Evolutionary conservation across 2,113 vertebrate species (phyloP).

Genomic region (Brachypodius melanocephalos): DNA sequence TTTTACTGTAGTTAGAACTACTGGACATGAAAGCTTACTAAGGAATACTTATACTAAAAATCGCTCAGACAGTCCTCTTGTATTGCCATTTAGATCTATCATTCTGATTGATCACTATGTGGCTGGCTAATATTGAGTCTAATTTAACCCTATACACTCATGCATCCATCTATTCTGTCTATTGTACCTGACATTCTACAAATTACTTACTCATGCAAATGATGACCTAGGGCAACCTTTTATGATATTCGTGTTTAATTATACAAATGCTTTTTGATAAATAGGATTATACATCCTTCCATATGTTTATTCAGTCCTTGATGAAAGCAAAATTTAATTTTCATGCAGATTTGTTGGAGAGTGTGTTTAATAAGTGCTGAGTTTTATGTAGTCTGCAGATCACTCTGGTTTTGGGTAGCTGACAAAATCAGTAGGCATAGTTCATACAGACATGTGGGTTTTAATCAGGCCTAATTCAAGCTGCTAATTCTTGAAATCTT

Average conservation of each 20-base stretch:
- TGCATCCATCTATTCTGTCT: constrained; percentile 92
- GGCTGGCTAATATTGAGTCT: constrained; percentile 96
- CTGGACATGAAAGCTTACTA: constrained; percentile 69
- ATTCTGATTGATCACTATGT: constrained; percentile 99
- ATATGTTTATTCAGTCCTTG: constrained; percentile 87
- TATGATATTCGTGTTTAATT: constrained; percentile 93
- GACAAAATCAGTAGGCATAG: constrained; percentile 44
- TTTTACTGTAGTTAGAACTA: constrained; percentile 33
- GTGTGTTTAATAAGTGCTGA: constrained; percentile 87
- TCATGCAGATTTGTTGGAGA: constrained; percentile 90
- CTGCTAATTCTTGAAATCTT: constrained; percentile 3
- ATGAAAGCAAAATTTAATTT: constrained; percentile 99
- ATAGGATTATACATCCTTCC: constrained; percentile 93
- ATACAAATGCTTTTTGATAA: constrained; percentile 96
- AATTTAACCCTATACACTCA: constrained; percentile 93
- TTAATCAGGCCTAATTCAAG: constrained; percentile 36
- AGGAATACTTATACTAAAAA: constrained; percentile 70
- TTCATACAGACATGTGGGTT: background rate
- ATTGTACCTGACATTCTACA: constrained; percentile 94
- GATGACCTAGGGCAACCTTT: constrained; percentile 89
- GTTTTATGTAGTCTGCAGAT: constrained; percentile 81
- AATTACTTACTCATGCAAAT: constrained; percentile 99
- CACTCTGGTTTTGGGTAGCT: constrained; percentile 65
- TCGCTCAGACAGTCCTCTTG: constrained; percentile 79
- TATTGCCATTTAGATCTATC: constrained; percentile 98